Evolutionary conservation across 2,113 vertebrate species (phyloP).

Genomic region (Thermophis baileyi): DNA sequence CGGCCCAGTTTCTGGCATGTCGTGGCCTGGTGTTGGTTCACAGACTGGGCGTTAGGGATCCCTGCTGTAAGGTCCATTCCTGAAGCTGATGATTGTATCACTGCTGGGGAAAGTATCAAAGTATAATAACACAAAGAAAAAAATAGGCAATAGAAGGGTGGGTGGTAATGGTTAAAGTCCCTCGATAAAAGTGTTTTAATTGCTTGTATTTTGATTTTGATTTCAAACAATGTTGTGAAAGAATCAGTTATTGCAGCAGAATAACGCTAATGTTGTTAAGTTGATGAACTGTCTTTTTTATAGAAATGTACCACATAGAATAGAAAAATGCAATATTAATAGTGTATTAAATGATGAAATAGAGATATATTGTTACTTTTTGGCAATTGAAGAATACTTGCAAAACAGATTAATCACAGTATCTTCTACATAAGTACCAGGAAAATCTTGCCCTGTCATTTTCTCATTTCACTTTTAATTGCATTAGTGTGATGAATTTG

Average conservation of each 20-base stretch:
- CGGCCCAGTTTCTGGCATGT: no score
- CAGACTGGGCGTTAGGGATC: no score
- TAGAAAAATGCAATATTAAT: background rate
- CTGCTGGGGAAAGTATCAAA: background rate
- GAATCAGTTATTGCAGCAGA: background rate
- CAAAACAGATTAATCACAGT: background rate
- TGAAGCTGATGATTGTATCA: background rate
- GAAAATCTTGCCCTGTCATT: background rate
- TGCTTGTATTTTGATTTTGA: background rate
- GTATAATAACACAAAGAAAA: background rate
- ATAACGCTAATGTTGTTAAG: background rate
- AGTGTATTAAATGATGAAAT: background rate
- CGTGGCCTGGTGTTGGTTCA: background rate
- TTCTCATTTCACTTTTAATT: background rate
- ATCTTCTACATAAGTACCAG: background rate
- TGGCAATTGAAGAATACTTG: background rate
- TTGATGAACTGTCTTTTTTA: background rate
- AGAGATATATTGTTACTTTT: background rate
- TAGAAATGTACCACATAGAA: background rate
- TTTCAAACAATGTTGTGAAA: background rate
- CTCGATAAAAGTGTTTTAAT: background rate
- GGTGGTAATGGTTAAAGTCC: background rate
- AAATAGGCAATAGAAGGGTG: background rate
- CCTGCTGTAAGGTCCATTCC: no score
- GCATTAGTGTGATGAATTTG: slow-evolving; percentile 92